Conservation (phyloP, 2,113 vertebrate genomes). For the Leptobrachium leishanense region DNA sequence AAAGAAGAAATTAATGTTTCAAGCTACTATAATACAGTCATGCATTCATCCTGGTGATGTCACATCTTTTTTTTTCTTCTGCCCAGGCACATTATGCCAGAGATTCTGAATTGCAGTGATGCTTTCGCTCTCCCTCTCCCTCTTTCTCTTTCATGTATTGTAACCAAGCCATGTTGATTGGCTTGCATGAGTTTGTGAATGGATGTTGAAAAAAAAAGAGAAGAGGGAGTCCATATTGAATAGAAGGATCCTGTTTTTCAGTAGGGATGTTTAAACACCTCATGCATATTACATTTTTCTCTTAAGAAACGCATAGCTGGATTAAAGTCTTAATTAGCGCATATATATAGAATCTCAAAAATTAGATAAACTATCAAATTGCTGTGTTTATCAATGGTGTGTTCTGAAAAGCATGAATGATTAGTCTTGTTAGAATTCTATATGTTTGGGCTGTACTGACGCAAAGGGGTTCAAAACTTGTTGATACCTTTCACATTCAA, state of each 20-base stretch:
- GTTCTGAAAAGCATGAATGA: no score
- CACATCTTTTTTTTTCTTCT: slow-evolving; percentile 7
- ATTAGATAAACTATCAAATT: no score
- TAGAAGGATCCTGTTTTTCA: background rate
- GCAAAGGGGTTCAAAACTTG: no score
- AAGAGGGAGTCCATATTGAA: slow-evolving; percentile 6
- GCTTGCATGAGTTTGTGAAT: slow-evolving; percentile 42
- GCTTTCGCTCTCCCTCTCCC: background rate
- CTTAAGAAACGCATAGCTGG: no score
- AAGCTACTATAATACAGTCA: slow-evolving; percentile 19
- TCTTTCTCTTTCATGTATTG: slow-evolving; percentile 16
- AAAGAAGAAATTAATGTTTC: slow-evolving; percentile 12
- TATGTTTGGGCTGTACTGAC: no score
- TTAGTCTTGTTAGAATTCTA: no score
- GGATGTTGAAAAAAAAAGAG: slow-evolving; percentile 9
- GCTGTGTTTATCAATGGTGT: no score
- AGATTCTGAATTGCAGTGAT: background rate
- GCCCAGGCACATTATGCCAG: slow-evolving; percentile 1
- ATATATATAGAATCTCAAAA: no score
- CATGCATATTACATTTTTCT: no score
- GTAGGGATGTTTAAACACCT: background rate
- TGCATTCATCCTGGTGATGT: slow-evolving; percentile 33
- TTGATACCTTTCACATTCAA: no score
- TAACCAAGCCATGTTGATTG: slow-evolving; percentile 34
- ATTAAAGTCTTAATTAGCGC: no score